Conservation (phyloP, 53 echinoderm and acorn worm genomes). For the Zoroaster sp. region DNA sequence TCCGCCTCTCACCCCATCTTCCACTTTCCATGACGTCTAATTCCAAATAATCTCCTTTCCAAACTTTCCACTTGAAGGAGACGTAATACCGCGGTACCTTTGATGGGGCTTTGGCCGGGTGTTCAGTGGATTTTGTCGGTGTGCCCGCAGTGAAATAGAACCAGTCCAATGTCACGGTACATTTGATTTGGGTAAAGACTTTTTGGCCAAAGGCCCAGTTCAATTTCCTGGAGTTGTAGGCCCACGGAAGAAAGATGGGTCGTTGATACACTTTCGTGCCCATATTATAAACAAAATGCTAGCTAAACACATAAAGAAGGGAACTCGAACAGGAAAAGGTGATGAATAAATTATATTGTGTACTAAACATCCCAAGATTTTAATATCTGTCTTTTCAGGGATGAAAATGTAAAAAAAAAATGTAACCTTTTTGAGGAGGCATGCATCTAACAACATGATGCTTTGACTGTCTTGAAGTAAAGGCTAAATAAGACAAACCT, state of each 20-base stretch:
- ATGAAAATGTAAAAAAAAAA: too few species aligned
- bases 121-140: neutral
- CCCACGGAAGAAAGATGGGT: too few species aligned
- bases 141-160: neutral
- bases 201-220: neutral
- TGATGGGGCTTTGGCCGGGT: constrained; percentile 10
- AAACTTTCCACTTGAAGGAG: neutral
- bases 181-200: neutral
- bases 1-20: neutral
- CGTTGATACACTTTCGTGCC: too few species aligned
- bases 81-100: neutral
- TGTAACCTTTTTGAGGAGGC: too few species aligned
- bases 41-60: constrained; percentile 18
- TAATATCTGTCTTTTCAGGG: too few species aligned
- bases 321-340: too few species aligned
- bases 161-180: constrained; percentile 13
- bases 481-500: too few species aligned
- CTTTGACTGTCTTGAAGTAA: neutral
- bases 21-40: neutral
- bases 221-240: neutral
- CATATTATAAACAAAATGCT: too few species aligned
- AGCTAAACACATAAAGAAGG: too few species aligned
- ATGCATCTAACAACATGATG: too few species aligned
- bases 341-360: too few species aligned
- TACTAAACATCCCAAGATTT: too few species aligned